Conservation (phyloP, 2,888 invertebrate genomes). For the Apotomis betuletana region DNA sequence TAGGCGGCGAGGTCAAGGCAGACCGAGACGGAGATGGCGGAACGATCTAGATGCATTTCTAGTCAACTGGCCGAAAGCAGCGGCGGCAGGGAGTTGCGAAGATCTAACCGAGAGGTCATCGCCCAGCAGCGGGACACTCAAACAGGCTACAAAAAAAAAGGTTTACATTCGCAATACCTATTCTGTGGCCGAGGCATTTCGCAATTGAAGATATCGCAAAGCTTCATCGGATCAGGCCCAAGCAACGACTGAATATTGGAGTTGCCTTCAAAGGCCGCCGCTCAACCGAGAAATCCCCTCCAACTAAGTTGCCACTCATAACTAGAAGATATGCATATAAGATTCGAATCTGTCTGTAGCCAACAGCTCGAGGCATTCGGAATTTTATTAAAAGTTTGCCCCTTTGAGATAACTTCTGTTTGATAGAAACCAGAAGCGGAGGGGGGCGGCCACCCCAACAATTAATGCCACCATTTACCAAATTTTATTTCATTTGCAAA, state of each 20-base stretch:
- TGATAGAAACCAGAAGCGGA: slow-evolving; percentile 72
- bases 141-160: too few relatives aligned
- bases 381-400: slow-evolving; percentile 82
- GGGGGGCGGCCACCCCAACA: slow-evolving; percentile 58
- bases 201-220: too few relatives aligned
- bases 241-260: slow-evolving; percentile 60
- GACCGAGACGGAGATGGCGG: too few relatives aligned
- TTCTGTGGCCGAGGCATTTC: too few relatives aligned
- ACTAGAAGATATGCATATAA: slow-evolving; percentile 67
- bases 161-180: too few relatives aligned
- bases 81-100: too few relatives aligned
- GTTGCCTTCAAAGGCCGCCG: slow-evolving; percentile 59
- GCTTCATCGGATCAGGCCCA: too few relatives aligned
- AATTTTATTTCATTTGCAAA: slow-evolving; percentile 78
- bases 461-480: slow-evolving; percentile 79
- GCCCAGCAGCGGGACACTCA: too few relatives aligned
- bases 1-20: too few relatives aligned
- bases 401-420: slow-evolving; percentile 80
- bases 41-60: too few relatives aligned
- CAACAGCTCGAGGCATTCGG: slow-evolving; percentile 72
- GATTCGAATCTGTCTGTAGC: slow-evolving; percentile 68
- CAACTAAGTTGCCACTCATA: slow-evolving; percentile 63
- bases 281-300: slow-evolving; percentile 58
- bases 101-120: too few relatives aligned
- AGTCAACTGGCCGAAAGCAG: too few relatives aligned